Base-by-base conservation (phyloP, 1,140 invertebrate genomes). In the Pantala flavescens region DNA sequence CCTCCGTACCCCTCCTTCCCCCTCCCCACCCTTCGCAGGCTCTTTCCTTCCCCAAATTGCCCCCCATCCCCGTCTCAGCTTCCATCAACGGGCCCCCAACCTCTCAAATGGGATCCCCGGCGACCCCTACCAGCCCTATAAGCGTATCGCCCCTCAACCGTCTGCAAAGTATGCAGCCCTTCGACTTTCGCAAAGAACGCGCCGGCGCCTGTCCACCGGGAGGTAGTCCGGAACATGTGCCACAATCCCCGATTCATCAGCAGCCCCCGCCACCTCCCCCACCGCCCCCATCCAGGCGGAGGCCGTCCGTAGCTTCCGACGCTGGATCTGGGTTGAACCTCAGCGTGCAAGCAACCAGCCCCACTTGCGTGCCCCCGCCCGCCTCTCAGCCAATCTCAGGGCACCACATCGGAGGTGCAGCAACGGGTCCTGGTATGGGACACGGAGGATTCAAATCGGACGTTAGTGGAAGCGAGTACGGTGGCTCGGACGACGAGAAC, bases 161-260 rank as follows among this genome's bases (percentile, higher is more conserved):
- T 79, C 84, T 97, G 24, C 94, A 97, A 83, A 96, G 90, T 78
- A 97, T 98, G 95, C 94, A 97, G 81, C 95, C 95, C 0, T 96
- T 96, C 81, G 95, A 97, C 81, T 97, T 93, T 80, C 88, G 94
- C 23, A 93, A 94, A 80, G 85, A 93, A 70, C 86, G 87, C 73
- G 84, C 85, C 74, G 82, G 85, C 80, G 78, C 86, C 82, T 72
- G 78, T 63, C n/a, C 16, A 1, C 49, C 49, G 70, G 49, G 49
- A 21, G 49, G 49, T 7, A 63, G 49, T 21, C 49, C 49, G 16
- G 49, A 63, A 63, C 49, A 3, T 21, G 49, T 63, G 49, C 49
- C 49, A 16, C 49, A 63, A 12, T 63, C 49, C 49, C 49, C 49
- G 16, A 63, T 16, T 7, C 73, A 75, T 70, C 71, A 74, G n/a